Base-by-base conservation (phyloP, 2,797 vertebrate species). In the Lophius americanus region DNA sequence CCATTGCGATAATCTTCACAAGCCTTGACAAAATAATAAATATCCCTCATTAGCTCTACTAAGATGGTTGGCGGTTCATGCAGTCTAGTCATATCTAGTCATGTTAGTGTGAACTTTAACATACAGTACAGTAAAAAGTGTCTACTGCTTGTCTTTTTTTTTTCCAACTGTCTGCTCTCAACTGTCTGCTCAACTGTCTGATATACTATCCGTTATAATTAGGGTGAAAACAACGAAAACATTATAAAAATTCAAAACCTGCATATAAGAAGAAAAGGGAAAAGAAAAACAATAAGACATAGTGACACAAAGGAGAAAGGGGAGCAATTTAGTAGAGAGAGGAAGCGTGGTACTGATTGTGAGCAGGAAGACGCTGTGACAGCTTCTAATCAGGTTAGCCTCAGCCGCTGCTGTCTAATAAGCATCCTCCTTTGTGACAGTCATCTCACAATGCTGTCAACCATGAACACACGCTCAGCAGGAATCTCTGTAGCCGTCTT, bases 301-400 rank as follows among this genome's bases (percentile, higher is more conserved):
- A 38, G 61, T 64, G 67, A 78, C 75, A 78, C 61, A 89, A 76
- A 74, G 58, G 82, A 87, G 38, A 81, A 75, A 75, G 76, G 54
- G 68, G 76, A 77, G 88, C 75, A 74, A 60, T 75, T 60, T 68
- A 79, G 68, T 75, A 78, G 60, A 79, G 70, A 64, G 52, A 69
- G 68, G 61, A 82, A 81, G 78, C 54, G 61, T 79, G 64, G 57
- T 79, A 9, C 69, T 79, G 83, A 83, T 89, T 92, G 88, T 87
- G 83, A 87, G 83, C 86, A 85, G 79, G 88, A 92, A 91, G 90
- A 81, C 58, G 61, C 78, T 89, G 86, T 93, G 92, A 93, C 91
- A 92, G 90, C 89, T 93, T 92, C 86, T 94, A 93, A 94, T 93
- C 93, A 93, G 93, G 93, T 94, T 94, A 92, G 88, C 87, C 83